phyloP scores from a whole-genome alignment of 2,888 invertebrate genomes.

The Gonocerus acuteangulatus region DNA sequence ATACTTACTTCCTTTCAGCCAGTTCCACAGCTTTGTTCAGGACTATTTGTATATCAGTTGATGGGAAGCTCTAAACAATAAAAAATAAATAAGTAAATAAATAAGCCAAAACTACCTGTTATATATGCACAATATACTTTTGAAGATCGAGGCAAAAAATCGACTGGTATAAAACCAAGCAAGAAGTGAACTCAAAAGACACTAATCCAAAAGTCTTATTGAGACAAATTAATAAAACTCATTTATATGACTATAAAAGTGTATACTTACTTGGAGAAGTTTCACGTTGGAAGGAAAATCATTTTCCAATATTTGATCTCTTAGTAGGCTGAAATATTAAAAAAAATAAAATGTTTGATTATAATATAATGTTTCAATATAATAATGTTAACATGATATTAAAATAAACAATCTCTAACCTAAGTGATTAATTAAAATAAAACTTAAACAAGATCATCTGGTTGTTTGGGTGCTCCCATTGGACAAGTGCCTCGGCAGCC shows the following conservation, averaged over 20 bases:
- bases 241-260: no score
- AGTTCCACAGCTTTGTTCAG: slow-evolving; percentile 68
- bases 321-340: slow-evolving; percentile 64
- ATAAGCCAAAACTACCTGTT: neutral
- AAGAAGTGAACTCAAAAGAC: no score
- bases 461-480: no score
- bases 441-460: neutral
- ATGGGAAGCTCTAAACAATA: slow-evolving; percentile 63
- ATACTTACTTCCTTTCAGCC: slow-evolving; percentile 42
- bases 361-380: neutral
- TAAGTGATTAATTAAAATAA: neutral
- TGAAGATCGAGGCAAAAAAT: no score
- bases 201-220: no score
- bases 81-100: slow-evolving; percentile 1
- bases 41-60: slow-evolving; percentile 77
- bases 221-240: no score
- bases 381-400: neutral
- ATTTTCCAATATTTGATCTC: slow-evolving; percentile 71
- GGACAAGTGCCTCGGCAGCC: no score
- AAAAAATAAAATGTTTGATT: neutral
- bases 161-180: no score
- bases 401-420: slow-evolving; percentile 1
- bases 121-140: neutral
- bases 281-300: slow-evolving; percentile 94
- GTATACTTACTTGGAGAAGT: slow-evolving; percentile 74